phyloP scores from a whole-genome alignment of 2,797 vertebrate species.

The Enteromius fasciolatus region DNA sequence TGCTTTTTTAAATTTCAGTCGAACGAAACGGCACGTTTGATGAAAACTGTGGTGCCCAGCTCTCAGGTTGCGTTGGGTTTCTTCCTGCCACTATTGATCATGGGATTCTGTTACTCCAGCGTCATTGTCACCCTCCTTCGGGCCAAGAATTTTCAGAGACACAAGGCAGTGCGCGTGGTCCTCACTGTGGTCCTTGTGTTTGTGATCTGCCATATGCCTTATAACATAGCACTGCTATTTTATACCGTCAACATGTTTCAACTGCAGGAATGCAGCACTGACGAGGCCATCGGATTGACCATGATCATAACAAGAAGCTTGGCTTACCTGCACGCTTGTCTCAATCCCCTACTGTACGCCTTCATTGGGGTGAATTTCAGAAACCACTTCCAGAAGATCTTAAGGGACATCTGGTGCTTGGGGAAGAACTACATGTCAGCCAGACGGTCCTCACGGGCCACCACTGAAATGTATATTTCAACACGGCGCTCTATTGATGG shows the following conservation, averaged over 20 bases:
- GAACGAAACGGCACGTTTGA: neutral
- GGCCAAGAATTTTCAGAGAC: constrained; percentile 85
- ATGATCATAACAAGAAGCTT: constrained; percentile 74
- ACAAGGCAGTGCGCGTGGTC: constrained; percentile 87
- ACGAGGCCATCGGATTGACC: constrained; percentile 53
- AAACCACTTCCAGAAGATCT: constrained; percentile 80
- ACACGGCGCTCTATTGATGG: constrained; percentile 79
- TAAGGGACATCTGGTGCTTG: constrained; percentile 76
- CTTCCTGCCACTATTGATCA: constrained; percentile 84
- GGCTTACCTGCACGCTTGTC: constrained; percentile 84
- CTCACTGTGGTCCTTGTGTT: constrained; percentile 85
- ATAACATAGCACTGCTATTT: constrained; percentile 79
- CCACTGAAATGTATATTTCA: constrained; percentile 77
- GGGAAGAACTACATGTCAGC: constrained; percentile 67
- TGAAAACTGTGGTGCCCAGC: constrained; percentile 78
- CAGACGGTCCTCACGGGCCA: constrained; percentile 71
- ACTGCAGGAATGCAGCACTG: constrained; percentile 49
- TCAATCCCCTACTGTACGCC: constrained; percentile 87
- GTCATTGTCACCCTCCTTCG: constrained; percentile 80
- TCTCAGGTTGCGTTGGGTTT: constrained; percentile 84
- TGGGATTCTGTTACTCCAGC: constrained; percentile 84
- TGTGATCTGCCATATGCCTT: constrained; percentile 86
- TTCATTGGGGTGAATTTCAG: constrained; percentile 86
- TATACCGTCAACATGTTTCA: constrained; percentile 68
- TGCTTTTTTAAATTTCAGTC: constrained; percentile 76